Percentiles rank a stretch among this genome's conserved stretches.
These are phyloP conservation scores for Dendrolimus kikuchii DNA, from an alignment of 1,140 invertebrate species.

Conservation along the genomic window DNA sequence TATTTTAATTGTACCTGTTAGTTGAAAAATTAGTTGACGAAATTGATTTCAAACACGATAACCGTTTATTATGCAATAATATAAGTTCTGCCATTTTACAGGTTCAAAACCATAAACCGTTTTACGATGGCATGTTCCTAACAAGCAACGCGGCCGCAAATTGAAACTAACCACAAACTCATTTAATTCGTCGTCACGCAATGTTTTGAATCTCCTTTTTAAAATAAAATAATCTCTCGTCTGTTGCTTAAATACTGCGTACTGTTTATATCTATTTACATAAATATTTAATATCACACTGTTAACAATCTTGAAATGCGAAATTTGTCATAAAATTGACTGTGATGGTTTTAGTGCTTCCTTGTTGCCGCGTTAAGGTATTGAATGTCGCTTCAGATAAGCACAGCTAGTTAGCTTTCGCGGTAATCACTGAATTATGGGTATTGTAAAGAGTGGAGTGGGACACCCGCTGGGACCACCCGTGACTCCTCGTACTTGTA, in stretches of 20 bases:
- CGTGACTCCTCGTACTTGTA: slow-evolving; percentile 27
- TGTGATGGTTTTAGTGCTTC: slow-evolving; percentile 51
- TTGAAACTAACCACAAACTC: slow-evolving; percentile 53
- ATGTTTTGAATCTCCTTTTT: slow-evolving; percentile 33
- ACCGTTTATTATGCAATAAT: too few species aligned
- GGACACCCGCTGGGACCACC: slow-evolving; percentile 60
- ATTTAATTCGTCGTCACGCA: slow-evolving; percentile 50
- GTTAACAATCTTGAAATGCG: not conserved
- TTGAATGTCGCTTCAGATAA: slow-evolving; percentile 51
- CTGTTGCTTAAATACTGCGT: not conserved
- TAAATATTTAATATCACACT: too few species aligned
- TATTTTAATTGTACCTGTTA: too few species aligned
- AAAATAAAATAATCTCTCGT: slow-evolving; percentile 24
- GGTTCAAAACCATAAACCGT: slow-evolving; percentile 17
- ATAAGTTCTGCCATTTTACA: slow-evolving; percentile 10
- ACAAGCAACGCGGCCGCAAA: slow-evolving; percentile 48
- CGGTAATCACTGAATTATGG: slow-evolving; percentile 64
- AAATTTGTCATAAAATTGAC: slow-evolving; percentile 29
- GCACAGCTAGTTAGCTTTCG: slow-evolving; percentile 46
- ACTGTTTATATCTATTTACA: too few species aligned
- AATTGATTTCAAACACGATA: too few species aligned
- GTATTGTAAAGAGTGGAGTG: slow-evolving; percentile 39
- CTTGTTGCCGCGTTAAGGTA: slow-evolving; percentile 36
- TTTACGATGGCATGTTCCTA: slow-evolving; percentile 32
- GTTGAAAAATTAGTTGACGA: slow-evolving; percentile 1